A percentile compares a stretch with the other conserved stretches of the same genome.
Evolutionary conservation across 64 coral and sea anemone species (phyloP).

Genomic region (Montipora cactus): DNA sequence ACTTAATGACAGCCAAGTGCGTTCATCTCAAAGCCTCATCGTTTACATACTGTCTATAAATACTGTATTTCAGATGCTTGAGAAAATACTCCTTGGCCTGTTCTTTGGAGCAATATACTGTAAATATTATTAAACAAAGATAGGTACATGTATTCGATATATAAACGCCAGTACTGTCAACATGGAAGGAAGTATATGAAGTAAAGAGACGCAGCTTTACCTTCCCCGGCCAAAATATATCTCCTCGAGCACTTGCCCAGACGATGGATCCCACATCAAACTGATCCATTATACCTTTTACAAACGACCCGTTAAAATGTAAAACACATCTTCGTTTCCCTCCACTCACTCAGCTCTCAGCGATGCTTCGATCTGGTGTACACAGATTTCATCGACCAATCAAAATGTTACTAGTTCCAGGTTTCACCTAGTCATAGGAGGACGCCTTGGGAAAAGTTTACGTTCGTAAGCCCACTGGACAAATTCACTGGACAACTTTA

Average conservation of each 20-base stretch:
- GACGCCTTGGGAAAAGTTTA: not conserved
- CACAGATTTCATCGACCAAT: not conserved
- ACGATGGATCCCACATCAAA: slow-evolving; percentile 58
- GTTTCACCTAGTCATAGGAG: not conserved
- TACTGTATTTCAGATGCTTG: too few species aligned
- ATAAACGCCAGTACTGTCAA: not conserved
- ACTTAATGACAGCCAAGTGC: too few species aligned
- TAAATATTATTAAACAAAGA: too few species aligned
- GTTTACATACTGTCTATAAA: too few species aligned
- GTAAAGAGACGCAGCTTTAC: slow-evolving; percentile 18
- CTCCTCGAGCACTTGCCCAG: slow-evolving; percentile 69
- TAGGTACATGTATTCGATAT: too few species aligned
- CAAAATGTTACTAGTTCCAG: slow-evolving; percentile 26
- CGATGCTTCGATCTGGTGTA: not conserved
- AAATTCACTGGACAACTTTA: too few species aligned
- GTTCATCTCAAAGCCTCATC: too few species aligned
- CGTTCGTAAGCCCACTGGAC: too few species aligned
- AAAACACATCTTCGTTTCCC: not conserved
- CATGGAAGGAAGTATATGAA: not conserved
- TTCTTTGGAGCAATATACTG: too few species aligned
- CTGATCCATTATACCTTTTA: slow-evolving; percentile 6
- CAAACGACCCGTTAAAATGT: too few species aligned
- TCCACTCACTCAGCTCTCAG: not conserved
- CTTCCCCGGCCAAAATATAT: slow-evolving; percentile 81
- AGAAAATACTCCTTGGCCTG: too few species aligned